Evolutionary conservation across 1,140 invertebrate species (phyloP).

Genomic region (Temnothorax curvispinosus): DNA sequence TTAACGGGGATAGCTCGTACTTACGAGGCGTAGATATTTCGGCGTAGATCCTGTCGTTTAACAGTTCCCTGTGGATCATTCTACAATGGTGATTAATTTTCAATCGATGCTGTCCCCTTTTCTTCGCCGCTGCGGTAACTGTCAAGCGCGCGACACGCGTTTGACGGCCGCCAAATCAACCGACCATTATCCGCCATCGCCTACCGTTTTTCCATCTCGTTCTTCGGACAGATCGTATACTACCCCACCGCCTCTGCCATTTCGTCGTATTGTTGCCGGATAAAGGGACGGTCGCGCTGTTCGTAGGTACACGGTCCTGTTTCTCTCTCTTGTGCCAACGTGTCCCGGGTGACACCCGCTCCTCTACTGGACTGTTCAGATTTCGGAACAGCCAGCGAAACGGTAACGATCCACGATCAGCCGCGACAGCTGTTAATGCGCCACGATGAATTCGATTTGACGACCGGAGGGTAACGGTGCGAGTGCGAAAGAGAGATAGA

Average conservation of each 20-base stretch:
- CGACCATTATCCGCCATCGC: constrained; percentile 47
- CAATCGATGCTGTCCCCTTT: constrained; percentile 30
- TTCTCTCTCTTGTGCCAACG: background rate
- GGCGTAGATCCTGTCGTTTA: constrained; percentile 7
- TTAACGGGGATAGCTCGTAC: constrained; percentile 3
- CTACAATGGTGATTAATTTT: constrained; percentile 69
- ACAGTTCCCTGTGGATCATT: background rate
- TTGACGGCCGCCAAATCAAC: constrained; percentile 41
- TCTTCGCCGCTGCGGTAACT: constrained; percentile 10
- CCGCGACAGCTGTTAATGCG: constrained; percentile 75
- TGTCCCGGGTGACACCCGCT: constrained; percentile 25
- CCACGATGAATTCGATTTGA: constrained; percentile 74
- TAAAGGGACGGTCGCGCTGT: constrained; percentile 41
- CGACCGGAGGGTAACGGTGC: constrained; percentile 44
- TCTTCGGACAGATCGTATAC: constrained; percentile 30
- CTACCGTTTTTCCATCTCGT: constrained; percentile 39
- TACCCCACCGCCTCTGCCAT: constrained; percentile 56
- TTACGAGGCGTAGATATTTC: background rate
- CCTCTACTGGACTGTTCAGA: constrained; percentile 32
- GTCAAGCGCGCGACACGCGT: constrained; percentile 32
- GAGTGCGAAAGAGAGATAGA: constrained; percentile 48
- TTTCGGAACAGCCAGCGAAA: constrained; percentile 28
- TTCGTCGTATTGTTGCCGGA: constrained; percentile 59
- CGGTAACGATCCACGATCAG: constrained; percentile 62
- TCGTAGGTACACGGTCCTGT: constrained; percentile 11